Conservation (phyloP, 2,888 invertebrate genomes). For the Gymnosoma rotundatum region DNA sequence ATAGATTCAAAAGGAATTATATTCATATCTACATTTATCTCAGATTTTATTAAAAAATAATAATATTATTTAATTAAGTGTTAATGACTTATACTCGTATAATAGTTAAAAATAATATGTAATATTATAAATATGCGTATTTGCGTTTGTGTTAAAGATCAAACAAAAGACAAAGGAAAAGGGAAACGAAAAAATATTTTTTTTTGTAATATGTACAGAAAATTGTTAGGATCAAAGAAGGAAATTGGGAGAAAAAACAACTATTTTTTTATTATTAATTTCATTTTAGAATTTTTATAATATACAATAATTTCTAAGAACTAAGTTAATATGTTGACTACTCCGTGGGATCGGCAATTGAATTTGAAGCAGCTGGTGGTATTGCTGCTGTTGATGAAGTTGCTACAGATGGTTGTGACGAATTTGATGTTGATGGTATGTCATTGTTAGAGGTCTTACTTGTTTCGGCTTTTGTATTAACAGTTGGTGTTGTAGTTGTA, state of each 20-base stretch:
- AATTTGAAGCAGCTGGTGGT: conserved; percentile 70
- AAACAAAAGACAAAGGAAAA: conserved; percentile 24
- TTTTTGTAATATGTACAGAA: conserved; percentile 51
- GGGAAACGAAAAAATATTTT: conserved; percentile 1
- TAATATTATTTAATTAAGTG: conserved; percentile 28
- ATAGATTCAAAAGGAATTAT: no score
- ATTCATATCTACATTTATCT: conserved; percentile 27
- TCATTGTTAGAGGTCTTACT: conserved; percentile 19
- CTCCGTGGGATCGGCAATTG: conserved; percentile 77
- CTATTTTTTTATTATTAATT: conserved; percentile 27
- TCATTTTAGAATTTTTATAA: conserved; percentile 12
- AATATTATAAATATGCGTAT: conserved; percentile 42
- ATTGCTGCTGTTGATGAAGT: conserved; percentile 53
- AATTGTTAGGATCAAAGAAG: background rate
- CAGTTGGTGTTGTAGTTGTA: conserved; percentile 43
- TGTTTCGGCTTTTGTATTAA: conserved; percentile 28
- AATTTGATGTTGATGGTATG: conserved; percentile 14
- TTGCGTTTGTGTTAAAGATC: conserved; percentile 28
- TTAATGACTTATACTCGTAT: conserved; percentile 43
- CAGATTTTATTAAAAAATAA: conserved; percentile 32
- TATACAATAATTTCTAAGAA: conserved; percentile 45
- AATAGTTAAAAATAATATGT: conserved; percentile 58
- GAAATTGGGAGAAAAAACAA: background rate
- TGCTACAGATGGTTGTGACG: conserved; percentile 51
- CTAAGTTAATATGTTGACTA: conserved; percentile 71